These are phyloP conservation scores for Entelurus aequoreus DNA, from an alignment of 2,113 vertebrate species.

Conservation along the genomic window DNA sequence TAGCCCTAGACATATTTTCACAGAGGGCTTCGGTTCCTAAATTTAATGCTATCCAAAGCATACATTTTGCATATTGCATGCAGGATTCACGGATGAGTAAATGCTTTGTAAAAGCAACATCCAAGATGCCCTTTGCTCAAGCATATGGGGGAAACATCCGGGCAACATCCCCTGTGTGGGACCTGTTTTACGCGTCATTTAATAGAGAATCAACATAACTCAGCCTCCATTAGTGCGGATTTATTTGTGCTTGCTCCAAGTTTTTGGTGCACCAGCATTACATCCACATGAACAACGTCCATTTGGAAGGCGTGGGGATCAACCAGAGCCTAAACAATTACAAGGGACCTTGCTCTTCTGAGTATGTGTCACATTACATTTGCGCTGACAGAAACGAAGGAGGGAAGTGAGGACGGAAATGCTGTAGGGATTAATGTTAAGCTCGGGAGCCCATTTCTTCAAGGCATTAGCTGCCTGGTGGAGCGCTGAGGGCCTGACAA, in stretches of 20 bases:
- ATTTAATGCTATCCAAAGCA: constrained; percentile 24
- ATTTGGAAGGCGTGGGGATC: constrained; percentile 47
- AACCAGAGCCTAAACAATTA: constrained; percentile 62
- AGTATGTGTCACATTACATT: constrained; percentile 70
- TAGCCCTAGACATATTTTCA: constrained; percentile 7
- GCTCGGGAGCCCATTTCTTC: constrained; percentile 60
- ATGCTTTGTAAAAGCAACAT: constrained; percentile 33
- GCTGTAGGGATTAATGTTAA: constrained; percentile 63
- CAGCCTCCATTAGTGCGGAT: constrained; percentile 50
- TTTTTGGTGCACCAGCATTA: constrained; percentile 29
- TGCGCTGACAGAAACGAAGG: constrained; percentile 51
- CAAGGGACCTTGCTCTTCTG: constrained; percentile 57
- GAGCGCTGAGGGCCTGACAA: constrained; percentile 60
- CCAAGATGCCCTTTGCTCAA: constrained; percentile 19
- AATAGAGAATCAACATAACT: constrained; percentile 60
- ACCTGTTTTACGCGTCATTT: constrained; percentile 59
- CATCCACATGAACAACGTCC: constrained; percentile 41
- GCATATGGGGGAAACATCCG: background rate
- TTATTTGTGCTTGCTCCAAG: constrained; percentile 21
- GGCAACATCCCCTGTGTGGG: constrained; percentile 26
- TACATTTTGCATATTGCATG: constrained; percentile 33
- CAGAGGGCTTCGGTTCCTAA: constrained; percentile 12
- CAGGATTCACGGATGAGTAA: constrained; percentile 46
- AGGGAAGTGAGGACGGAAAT: constrained; percentile 53
- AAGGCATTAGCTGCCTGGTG: constrained; percentile 66